Evolutionary conservation across 2,113 vertebrate genomes (phyloP), one percentile per base, ranked within the genome.

Genomic region (Lepisosteus oculatus): DNA sequence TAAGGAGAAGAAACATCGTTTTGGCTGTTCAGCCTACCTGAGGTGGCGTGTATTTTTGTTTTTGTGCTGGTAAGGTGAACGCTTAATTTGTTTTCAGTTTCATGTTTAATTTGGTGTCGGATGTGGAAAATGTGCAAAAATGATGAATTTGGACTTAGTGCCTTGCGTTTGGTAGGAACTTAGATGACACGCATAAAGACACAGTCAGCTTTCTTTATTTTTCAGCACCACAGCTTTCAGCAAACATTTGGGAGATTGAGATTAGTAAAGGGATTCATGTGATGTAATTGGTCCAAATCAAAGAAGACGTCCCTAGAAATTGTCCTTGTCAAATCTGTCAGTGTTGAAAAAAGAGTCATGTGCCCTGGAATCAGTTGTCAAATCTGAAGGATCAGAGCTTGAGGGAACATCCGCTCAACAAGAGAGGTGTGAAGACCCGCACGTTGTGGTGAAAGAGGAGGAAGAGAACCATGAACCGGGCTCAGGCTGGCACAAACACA

Each of bases 391-490:
- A 13, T 55, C 55, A 6, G 41, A 66, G 43, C 51, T 55, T 42
- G 67, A 56, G 9, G 67, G 43, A 17, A 13, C 7, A 14, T 68
- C 2, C 8, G 41, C 15, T 7, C 13, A 56, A 8, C 47, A 68
- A 41, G 8, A 17, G 8, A n/a, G 13, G 6, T 55, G n/a, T 55
- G 55, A 56, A 43, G 29, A 41, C 8, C 15, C 29, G 2, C 7
- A 56, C 41, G 42, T 55, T n/a, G 9, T 55, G 17, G 67, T 56
- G 14, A 68, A 55, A 15, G 55, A 68, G 67, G 55, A 68, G 51
- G 55, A 56, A 56, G 67, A 55, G 51, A 41, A 68, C 9, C 29
- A 54, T 13, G 67, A 56, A n/a, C 15, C 29, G 17, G 55, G 41
- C 3, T 55, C 55, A 41, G 43, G 17, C 9, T 55, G 47, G 4